Base-by-base conservation (phyloP, 35 echinoderm and acorn worm genomes). In the Diadema setosum region DNA sequence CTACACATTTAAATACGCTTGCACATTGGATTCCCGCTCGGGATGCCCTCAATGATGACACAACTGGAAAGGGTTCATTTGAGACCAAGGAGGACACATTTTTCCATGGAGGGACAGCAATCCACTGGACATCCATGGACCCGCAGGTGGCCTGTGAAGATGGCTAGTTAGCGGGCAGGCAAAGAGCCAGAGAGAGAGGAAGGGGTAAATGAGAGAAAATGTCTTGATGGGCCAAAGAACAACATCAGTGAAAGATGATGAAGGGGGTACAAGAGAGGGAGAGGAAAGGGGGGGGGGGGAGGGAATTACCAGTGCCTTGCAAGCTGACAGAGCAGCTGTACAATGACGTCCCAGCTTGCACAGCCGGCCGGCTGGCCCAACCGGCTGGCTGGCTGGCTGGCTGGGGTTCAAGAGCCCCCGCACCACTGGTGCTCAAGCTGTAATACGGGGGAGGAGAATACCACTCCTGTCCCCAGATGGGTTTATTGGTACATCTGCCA, bases 401-500 rank as follows among this genome's bases (percentile, higher is more conserved):
- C n/a, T 23, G 61, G 61, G 63, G 37, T 34, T 24, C 57, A 60
- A 60, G 57, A 60, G 57, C 57, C 21, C 49, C 57, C n/a, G n/a
- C n/a, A n/a, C n/a, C n/a, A n/a, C n/a, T n/a, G n/a, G n/a, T n/a
- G n/a, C n/a, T n/a, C n/a, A n/a, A n/a, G n/a, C n/a, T n/a, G n/a
- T n/a, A n/a, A n/a, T n/a, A n/a, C n/a, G n/a, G 49, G 2, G 49
- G 49, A 21, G 49, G 57, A 20, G 5, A 60, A 27, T 7, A 12
- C 57, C 57, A 60, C 63, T 67, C 63, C 63, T 67, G 8, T 67
- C 63, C 24, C 30, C 63, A 67, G 63, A 67, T 67, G 63, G 26
- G 37, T 67, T 67, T 67, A 34, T 67, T 67, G 63, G 63, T 67
- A 67, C 63, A 67, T 67, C 63, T 67, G 63, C 63, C 63, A 67